phyloP scores from a whole-genome alignment of 2,888 invertebrate genomes.

The Crioceris asparagi region DNA sequence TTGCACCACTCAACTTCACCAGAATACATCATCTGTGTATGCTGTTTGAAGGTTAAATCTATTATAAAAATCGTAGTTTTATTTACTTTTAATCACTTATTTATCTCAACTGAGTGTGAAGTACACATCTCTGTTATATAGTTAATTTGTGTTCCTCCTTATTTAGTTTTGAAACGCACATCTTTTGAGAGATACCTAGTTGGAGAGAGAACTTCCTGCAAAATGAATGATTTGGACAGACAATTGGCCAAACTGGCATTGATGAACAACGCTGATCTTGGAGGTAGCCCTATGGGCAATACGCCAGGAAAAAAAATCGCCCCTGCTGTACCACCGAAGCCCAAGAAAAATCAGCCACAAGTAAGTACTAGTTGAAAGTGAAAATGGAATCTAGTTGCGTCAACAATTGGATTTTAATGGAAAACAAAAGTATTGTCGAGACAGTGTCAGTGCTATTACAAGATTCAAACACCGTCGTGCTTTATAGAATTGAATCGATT shows the following conservation, averaged over 20 bases:
- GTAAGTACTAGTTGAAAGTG: constrained; percentile 27
- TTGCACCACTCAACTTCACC: neutral
- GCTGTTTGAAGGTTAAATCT: constrained; percentile 11
- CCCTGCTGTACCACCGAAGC: constrained; percentile 73
- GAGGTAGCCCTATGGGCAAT: constrained; percentile 29
- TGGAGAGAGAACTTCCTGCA: too few species aligned
- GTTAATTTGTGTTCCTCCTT: too few species aligned
- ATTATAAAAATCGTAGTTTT: constrained; percentile 10
- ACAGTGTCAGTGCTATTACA: too few species aligned
- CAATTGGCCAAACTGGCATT: constrained; percentile 60
- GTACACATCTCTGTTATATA: too few species aligned
- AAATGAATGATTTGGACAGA: constrained; percentile 59
- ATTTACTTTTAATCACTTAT: constrained; percentile 6
- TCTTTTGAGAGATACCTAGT: too few species aligned
- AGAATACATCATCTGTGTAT: constrained; percentile 5
- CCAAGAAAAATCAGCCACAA: constrained; percentile 53
- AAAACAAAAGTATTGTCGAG: too few species aligned
- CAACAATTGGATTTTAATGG: too few species aligned
- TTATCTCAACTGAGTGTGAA: too few species aligned
- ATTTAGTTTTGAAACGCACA: neutral
- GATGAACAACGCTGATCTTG: constrained; percentile 40
- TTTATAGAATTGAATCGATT: too few species aligned
- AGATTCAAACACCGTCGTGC: too few species aligned
- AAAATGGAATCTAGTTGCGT: neutral
- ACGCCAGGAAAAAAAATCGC: constrained; percentile 52